Base-by-base conservation (phyloP, 2,888 invertebrate genomes). In the Callyntrura sp. region DNA sequence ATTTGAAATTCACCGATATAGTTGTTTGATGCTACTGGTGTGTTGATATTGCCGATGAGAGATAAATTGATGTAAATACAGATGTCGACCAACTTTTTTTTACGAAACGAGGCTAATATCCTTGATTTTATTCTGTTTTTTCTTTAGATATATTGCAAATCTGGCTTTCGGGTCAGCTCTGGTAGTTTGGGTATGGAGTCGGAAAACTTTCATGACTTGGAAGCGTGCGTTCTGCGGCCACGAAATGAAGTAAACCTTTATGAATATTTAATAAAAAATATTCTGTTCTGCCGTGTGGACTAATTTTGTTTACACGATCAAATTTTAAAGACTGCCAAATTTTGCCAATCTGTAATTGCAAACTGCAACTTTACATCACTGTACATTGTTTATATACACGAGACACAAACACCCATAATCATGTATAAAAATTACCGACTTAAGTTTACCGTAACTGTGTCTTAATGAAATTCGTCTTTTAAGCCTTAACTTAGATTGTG, bases 171-270 rank as follows among this genome's bases (percentile, higher is more conserved):
- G 93, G 25, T 93, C 91, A 55, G 93, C 92, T 35, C 90, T 93
- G 4, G 91, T 93, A 68, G 91, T 93, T 62, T 93, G 93, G 93
- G 92, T 93, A 60, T 93, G 92, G 92, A 93, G 93, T 87, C 88
- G 92, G 17, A 93, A 93, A 91, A 93, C 93, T 43, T 85, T 92
- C 57, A 73, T 92, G 79, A 92, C 93, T 23, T 93, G 93, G 93
- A 93, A 91, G 89, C 91, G 90, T 84, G 91, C 90, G 5, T 92
- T 92, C 83, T 92, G 92, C 68, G 91, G 92, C 14, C 92, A 90
- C n/a, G 88, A 92, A 85, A 88, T 91, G 76, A 91, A 91, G 73
- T 92, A 86, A 79, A 68, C 20, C 60, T 73, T 35, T 45, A 89
- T 43, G 48, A 81, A 78, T 35, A 35, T 35, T 35, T 35, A 35